phyloP scores from a whole-genome alignment of 2,888 invertebrate species.

The Tetragonisca angustula region DNA sequence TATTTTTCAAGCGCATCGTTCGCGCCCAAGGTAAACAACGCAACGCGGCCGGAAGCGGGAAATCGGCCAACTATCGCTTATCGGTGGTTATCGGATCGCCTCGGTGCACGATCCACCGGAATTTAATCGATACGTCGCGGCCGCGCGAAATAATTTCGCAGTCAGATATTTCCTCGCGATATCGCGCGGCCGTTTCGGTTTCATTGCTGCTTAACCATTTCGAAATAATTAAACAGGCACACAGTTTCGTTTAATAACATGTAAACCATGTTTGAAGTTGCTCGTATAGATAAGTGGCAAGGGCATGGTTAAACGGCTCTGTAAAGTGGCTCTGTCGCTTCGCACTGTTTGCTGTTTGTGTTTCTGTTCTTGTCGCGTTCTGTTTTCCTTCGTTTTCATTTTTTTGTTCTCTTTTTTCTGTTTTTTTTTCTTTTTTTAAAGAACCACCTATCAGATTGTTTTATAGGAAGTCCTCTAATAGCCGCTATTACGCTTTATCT shows the following conservation, averaged over 20 bases:
- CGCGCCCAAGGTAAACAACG: constrained; percentile 21
- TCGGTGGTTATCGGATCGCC: constrained; percentile 54
- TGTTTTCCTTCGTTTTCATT: too few relatives aligned
- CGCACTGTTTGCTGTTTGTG: background rate
- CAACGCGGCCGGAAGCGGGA: constrained; percentile 3
- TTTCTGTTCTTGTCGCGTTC: background rate
- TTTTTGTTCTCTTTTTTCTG: background rate
- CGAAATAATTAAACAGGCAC: background rate
- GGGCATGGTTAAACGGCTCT: background rate
- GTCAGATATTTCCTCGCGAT: background rate
- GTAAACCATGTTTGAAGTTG: background rate
- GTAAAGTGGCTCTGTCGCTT: constrained; percentile 1
- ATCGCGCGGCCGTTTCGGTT: background rate
- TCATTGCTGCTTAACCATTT: background rate
- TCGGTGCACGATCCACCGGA: constrained; percentile 33
- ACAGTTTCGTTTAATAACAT: background rate
- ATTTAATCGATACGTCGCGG: constrained; percentile 51
- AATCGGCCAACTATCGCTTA: constrained; percentile 44
- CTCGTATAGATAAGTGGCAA: background rate
- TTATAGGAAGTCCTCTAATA: constrained; percentile 28
- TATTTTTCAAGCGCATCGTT: constrained; percentile 47
- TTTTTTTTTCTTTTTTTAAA: too few relatives aligned
- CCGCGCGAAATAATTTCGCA: background rate
- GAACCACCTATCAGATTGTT: constrained; percentile 21
- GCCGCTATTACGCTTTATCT: constrained; percentile 15